Evolutionary conservation across 2,113 vertebrate genomes (phyloP).

Genomic region (Psittacara wagleri): DNA sequence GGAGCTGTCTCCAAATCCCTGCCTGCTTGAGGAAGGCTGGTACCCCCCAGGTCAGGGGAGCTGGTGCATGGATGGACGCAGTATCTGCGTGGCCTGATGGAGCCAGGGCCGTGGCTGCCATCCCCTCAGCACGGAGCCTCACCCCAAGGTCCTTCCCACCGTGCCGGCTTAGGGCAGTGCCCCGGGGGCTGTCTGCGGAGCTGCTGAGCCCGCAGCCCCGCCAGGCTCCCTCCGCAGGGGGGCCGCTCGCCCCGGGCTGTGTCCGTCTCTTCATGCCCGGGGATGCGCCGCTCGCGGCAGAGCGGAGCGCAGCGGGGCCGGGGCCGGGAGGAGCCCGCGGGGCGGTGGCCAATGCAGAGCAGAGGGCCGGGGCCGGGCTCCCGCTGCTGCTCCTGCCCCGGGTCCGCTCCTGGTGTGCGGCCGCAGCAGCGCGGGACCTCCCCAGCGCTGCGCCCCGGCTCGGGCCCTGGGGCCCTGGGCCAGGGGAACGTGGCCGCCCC

Average conservation of each 20-base stretch:
- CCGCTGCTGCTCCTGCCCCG: too few relatives aligned
- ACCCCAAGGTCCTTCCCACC: neutral
- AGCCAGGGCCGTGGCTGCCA: neutral
- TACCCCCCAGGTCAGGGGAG: neutral
- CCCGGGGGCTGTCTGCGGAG: neutral
- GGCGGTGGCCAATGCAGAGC: too few relatives aligned
- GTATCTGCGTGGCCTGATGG: neutral
- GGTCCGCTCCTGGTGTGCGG: too few relatives aligned
- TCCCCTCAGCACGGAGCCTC: neutral
- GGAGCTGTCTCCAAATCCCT: neutral
- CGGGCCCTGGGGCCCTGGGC: too few relatives aligned
- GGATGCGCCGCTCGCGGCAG: neutral
- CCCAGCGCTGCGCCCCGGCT: too few relatives aligned
- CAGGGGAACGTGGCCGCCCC: too few relatives aligned
- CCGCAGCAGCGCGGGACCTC: too few relatives aligned
- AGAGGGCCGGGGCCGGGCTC: too few relatives aligned
- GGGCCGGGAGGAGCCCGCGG: too few relatives aligned
- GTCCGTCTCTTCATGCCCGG: neutral
- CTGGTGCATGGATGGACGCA: neutral
- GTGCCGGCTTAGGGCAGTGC: neutral
- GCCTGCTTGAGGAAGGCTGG: neutral
- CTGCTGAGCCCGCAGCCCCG: neutral
- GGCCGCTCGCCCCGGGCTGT: neutral
- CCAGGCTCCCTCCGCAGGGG: too few relatives aligned
- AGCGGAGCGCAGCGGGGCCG: neutral